These are phyloP conservation scores for Falcunculus frontatus DNA, from an alignment of 2,113 vertebrate genomes.

Conservation along the genomic window DNA sequence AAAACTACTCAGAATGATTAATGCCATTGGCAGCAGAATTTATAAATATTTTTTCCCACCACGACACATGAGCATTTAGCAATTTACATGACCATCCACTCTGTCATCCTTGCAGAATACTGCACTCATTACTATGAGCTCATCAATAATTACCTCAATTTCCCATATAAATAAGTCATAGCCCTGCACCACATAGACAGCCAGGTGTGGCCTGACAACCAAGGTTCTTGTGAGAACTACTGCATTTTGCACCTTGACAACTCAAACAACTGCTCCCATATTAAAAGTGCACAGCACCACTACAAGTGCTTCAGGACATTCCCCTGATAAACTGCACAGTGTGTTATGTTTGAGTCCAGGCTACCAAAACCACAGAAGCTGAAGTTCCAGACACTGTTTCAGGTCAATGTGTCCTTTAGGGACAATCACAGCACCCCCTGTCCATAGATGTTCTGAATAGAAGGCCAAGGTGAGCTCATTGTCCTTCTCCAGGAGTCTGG, in stretches of 20 bases:
- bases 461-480: fast-evolving
- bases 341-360: neutral
- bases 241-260: neutral
- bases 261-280: neutral
- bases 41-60: neutral
- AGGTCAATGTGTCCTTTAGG: neutral
- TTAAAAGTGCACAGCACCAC: neutral
- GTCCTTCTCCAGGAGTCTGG: neutral
- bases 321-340: neutral
- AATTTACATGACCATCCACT: neutral
- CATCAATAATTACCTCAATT: neutral
- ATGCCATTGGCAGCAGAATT: neutral
- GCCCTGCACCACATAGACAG: neutral
- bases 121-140: neutral
- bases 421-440: neutral
- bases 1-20: neutral
- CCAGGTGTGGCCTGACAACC: neutral
- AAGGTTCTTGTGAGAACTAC: neutral
- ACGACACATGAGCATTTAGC: neutral
- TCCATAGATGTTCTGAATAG: neutral
- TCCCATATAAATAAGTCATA: neutral
- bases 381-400: neutral
- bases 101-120: neutral
- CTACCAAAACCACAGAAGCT: neutral
- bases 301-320: neutral